phyloP scores from a whole-genome alignment of 2,113 vertebrate genomes.

The Lutjanus erythropterus region DNA sequence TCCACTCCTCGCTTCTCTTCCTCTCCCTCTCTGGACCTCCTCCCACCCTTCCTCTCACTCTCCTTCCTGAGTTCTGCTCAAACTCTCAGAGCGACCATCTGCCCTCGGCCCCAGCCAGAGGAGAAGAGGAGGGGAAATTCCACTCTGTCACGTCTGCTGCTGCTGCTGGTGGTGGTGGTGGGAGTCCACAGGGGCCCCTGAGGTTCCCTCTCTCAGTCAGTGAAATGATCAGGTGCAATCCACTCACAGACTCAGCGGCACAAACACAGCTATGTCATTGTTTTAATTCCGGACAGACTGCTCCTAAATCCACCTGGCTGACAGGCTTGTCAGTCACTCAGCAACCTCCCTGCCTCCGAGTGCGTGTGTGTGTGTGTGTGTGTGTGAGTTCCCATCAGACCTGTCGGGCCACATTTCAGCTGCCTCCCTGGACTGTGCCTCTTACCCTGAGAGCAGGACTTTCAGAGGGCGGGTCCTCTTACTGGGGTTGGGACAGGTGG shows the following conservation, averaged over 20 bases:
- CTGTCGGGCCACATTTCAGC: constrained; percentile 84
- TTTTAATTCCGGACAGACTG: constrained; percentile 41
- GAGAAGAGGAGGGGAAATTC: constrained; percentile 73
- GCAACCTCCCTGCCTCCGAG: constrained; percentile 10
- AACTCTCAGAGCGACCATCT: constrained; percentile 74
- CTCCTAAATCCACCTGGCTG: constrained; percentile 61
- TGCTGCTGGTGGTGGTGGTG: constrained; percentile 25
- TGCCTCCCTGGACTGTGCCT: constrained; percentile 30
- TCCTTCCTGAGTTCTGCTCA: constrained; percentile 81
- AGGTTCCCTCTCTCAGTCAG: constrained; percentile 38
- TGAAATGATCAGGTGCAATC: constrained; percentile 44
- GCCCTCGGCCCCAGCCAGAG: constrained; percentile 65
- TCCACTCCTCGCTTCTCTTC: constrained; percentile 70
- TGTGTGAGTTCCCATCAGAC: constrained; percentile 77
- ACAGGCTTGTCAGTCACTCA: constrained; percentile 64
- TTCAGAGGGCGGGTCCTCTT: constrained; percentile 62
- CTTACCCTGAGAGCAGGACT: constrained; percentile 35
- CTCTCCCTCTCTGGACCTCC: constrained; percentile 65
- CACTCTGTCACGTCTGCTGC: constrained; percentile 46
- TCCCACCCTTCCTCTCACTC: constrained; percentile 76
- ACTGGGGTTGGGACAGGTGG: constrained; percentile 66
- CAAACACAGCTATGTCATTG: constrained; percentile 54
- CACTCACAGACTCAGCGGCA: constrained; percentile 33
- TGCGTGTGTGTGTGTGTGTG: constrained; percentile 27
- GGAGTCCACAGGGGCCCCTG: constrained; percentile 30